Base-by-base conservation (phyloP, 1,140 invertebrate genomes). In the Drusus annulatus region DNA sequence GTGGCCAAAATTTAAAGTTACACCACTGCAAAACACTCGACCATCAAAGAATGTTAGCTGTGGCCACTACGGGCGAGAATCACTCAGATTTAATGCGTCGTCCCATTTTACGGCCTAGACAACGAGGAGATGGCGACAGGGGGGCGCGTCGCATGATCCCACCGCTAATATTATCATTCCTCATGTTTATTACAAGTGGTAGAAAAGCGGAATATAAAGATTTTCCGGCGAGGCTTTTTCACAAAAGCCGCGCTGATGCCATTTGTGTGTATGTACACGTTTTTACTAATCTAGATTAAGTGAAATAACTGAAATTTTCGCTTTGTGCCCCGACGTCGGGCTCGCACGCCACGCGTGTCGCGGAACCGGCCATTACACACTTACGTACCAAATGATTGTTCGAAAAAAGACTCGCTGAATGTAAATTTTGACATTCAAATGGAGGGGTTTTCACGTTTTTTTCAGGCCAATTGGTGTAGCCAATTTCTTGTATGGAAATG, bases 301-400 rank as follows among this genome's bases (percentile, higher is more conserved):
- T 71, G 52, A 80, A 82, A 80, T 79, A 82, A 77, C 81, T 80
- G 78, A 74, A 82, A 82, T 80, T 80, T 80, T 82, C 78, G 69
- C 60, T 80, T 74, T 80, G 51, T 36, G 23, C 13, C 28, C n/a
- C 36, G 28, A 76, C 80, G 80, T 80, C 63, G 69, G 28, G 52
- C 73, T 80, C 65, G 65, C 81, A 82, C 81, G 81, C 78, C 78
- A 82, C 63, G 36, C 52, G 68, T 71, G 68, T 52, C 56, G 56
- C 56, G 78, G 68, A 51, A 25, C 68, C 21, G 45, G 13, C 68
- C 25, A 69, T 69, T 69, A 71, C 68, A 52, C 68, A 71, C 68
- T 71, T 51, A 71, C 68, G 10, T 52, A 71, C 68, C 68, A 51
- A 71, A 71, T 71, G 45, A 71, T 25, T 51, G 68, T 51, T 51